Evolutionary conservation across 2,888 invertebrate species (phyloP), one percentile per base, ranked within the genome.

Genomic region (Agonopterix heracliana): DNA sequence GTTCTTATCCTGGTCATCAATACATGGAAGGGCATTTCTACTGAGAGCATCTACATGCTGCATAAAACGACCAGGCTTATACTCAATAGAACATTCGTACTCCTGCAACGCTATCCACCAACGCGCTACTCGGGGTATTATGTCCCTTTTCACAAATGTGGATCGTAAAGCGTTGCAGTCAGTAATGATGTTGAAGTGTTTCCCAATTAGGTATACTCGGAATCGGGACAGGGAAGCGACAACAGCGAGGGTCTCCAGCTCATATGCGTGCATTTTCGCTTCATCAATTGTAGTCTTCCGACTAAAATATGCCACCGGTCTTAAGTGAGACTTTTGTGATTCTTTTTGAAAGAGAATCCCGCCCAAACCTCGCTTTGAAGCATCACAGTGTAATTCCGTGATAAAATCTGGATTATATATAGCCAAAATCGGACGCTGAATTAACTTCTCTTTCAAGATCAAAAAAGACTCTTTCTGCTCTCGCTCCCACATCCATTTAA

Each of bases 311-410:
- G 36, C 9, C 9, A 36, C 36, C n/a, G 36, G 36, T 7, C n/a
- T 9, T 36, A 36, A n/a, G 2, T 10, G 9, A 10, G 9, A 9
- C 36, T 36, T 36, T 36, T 10, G 9, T 34, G 34, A n/a, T 50
- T 57, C 45, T n/a, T 51, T 41, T 47, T 70, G 71, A 3, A 73
- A 10, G 34, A 2, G 71, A 9, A n/a, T 71, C 54, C 9, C 63
- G 61, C 56, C 63, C 14, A 64, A 41, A 10, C 50, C 50, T 8
- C 54, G 12, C 11, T 58, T 47, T 46, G 67, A 64, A 0, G 72
- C 71, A 47, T 73, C 73, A 0, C 71, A 71, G 41, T 73, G 72
- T 2, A 68, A 52, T 11, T 66, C 60, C 0, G 60, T 62, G 13
- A 54, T 50, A 3, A 46, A 47, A 0, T 49, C 42, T 2, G 55